Evolutionary conservation across 2,113 vertebrate genomes (phyloP).

Genomic region (Madoqua kirkii): DNA sequence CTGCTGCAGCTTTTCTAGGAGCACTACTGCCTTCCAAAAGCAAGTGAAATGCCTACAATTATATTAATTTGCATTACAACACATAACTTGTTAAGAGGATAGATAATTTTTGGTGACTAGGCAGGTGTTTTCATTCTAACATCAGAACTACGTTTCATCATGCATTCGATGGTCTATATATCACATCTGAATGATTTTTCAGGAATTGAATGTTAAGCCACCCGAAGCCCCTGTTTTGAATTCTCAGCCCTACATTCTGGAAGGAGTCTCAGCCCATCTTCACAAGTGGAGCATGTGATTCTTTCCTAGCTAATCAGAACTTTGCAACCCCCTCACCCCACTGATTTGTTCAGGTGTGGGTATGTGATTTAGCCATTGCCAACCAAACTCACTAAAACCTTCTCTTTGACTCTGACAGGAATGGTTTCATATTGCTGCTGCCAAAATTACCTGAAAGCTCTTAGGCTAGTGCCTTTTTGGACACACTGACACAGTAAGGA

Average conservation of each 20-base stretch:
- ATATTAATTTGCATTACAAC: neutral
- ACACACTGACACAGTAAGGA: neutral
- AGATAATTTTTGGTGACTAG: neutral
- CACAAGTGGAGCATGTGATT: neutral
- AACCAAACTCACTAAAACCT: neutral
- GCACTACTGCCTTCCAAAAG: neutral
- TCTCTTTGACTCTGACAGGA: neutral
- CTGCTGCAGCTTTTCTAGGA: neutral
- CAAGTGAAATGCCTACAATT: neutral
- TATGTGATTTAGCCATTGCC: neutral
- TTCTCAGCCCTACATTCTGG: neutral
- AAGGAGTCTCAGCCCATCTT: accelerated
- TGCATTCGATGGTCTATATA: neutral
- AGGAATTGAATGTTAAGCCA: neutral
- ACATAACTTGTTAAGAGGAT: neutral
- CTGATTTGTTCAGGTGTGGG: neutral
- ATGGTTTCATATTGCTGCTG: neutral
- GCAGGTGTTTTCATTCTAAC: neutral
- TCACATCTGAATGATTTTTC: neutral
- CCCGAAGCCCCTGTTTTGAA: accelerated
- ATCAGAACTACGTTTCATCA: neutral
- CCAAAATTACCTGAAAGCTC: neutral
- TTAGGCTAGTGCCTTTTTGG: neutral
- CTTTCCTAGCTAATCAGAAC: neutral
- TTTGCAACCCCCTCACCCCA: neutral